phyloP scores from a whole-genome alignment of 2,797 vertebrate species.

The Setipinna tenuifilis region DNA sequence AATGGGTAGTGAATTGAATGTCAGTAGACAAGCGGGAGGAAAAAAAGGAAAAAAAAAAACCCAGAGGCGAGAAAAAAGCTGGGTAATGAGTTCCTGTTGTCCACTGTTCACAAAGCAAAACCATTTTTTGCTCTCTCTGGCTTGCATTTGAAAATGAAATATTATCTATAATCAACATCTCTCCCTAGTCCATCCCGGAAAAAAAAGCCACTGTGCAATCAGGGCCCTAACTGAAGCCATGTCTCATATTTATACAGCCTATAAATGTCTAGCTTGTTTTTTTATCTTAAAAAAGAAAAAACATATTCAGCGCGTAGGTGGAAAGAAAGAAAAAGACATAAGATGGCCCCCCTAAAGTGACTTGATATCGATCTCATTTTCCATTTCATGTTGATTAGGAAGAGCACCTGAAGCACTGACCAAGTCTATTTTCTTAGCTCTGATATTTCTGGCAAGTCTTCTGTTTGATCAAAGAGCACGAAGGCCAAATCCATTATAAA shows the following conservation, averaged over 20 bases:
- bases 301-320: background rate
- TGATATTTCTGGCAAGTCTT: constrained; percentile 49
- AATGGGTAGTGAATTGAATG: constrained; percentile 60
- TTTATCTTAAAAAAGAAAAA: background rate
- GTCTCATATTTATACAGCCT: background rate
- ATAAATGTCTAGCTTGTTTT: constrained; percentile 37
- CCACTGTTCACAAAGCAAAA: constrained; percentile 45
- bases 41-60: background rate
- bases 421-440: constrained; percentile 46
- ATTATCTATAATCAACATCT: constrained; percentile 48
- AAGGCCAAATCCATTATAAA: constrained; percentile 47
- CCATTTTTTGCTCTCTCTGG: constrained; percentile 24
- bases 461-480: constrained; percentile 52
- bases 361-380: constrained; percentile 53
- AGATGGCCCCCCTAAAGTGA: constrained; percentile 22
- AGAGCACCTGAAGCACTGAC: constrained; percentile 49
- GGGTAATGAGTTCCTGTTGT: constrained; percentile 60
- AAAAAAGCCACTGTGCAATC: constrained; percentile 37
- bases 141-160: constrained; percentile 54
- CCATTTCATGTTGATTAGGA: constrained; percentile 51
- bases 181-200: constrained; percentile 36
- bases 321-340: constrained; percentile 34
- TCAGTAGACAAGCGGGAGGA: constrained; percentile 39
- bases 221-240: background rate
- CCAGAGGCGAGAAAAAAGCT: constrained; percentile 51